Conservation (phyloP, 1,140 invertebrate genomes). For the Rhizoglyphus robini region DNA sequence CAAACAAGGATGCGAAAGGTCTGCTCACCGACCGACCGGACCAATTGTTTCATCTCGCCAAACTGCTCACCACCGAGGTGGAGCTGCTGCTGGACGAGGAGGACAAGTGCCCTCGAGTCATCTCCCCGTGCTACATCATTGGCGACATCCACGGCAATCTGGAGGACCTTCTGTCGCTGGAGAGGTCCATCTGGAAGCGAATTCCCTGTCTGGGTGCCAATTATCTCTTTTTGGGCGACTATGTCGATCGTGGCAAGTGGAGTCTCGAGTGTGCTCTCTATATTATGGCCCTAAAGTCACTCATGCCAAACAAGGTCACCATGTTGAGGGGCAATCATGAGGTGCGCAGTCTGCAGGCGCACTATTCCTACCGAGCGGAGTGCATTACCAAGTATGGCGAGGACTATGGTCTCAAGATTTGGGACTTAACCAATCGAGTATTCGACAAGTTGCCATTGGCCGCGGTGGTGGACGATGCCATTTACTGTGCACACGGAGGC, state of each 20-base stretch:
- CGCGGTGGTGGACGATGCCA: constrained; percentile 51
- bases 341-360: constrained; percentile 48
- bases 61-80: neutral
- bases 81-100: neutral
- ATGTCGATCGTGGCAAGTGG: too few relatives aligned
- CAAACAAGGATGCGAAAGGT: neutral
- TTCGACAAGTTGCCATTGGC: constrained; percentile 56
- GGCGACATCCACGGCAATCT: too few relatives aligned
- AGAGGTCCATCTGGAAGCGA: constrained; percentile 45
- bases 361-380: constrained; percentile 52
- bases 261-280: too few relatives aligned
- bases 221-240: too few relatives aligned
- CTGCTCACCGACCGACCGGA: neutral
- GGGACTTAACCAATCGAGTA: constrained; percentile 51
- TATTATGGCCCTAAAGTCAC: too few relatives aligned
- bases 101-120: neutral
- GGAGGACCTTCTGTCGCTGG: constrained; percentile 46
- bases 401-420: constrained; percentile 46
- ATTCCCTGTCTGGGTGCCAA: constrained; percentile 43
- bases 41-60: neutral
- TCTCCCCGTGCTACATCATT: constrained; percentile 3
- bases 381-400: too few relatives aligned
- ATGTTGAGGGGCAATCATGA: constrained; percentile 52
- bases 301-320: constrained; percentile 45
- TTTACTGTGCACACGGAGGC: too few relatives aligned